Evolutionary conservation across 2,888 invertebrate genomes (phyloP), one percentile per base, ranked within the genome.

Genomic region (Agapostemon virescens): DNA sequence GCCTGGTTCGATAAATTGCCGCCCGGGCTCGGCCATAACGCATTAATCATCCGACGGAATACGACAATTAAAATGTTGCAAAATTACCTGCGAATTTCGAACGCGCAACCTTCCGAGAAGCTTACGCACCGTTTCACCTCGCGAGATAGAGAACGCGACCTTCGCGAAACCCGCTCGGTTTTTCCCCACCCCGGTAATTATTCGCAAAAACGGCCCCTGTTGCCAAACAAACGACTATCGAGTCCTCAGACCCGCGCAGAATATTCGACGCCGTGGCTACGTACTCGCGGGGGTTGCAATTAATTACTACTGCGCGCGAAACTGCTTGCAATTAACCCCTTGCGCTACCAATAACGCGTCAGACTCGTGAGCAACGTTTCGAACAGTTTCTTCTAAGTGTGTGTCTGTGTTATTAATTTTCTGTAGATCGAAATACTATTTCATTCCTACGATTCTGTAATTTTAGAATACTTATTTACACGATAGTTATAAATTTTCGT

Each of bases 71-170:
- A n/a, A n/a, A n/a, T n/a, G n/a, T n/a, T n/a, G 23, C 7, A 38
- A 67, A 70, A 74, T 74, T 63, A 58, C 17, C 38, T 0, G 52
- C 11, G 17, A 58, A 75, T 75, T n/a, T 71, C 30, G 26, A 71
- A 69, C n/a, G 15, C 20, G 26, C 26, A 55, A 38, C 40, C 42
- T 76, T 61, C 30, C 26, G 33, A 58, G 36, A 4, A 33, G 38
- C 70, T 30, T 38, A 63, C 20, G 17, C 40, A 36, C 23, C 49
- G 33, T 15, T 63, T 66, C 17, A 52, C 58, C 75, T 71, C 68
- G n/a, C 13, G 9, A 66, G 42, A 69, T 58, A 58, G 23, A 55
- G 58, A n/a, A 40, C 81, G 13, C 26, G 74, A 66, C 74, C 80
- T 81, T 81, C 71, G 71, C 20, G 9, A 15, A 69, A 49, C 15